Evolutionary conservation across 64 coral and sea anemone species (phyloP), one percentile per base, ranked within the genome.

Genomic region (Astreopora myriophthalma): DNA sequence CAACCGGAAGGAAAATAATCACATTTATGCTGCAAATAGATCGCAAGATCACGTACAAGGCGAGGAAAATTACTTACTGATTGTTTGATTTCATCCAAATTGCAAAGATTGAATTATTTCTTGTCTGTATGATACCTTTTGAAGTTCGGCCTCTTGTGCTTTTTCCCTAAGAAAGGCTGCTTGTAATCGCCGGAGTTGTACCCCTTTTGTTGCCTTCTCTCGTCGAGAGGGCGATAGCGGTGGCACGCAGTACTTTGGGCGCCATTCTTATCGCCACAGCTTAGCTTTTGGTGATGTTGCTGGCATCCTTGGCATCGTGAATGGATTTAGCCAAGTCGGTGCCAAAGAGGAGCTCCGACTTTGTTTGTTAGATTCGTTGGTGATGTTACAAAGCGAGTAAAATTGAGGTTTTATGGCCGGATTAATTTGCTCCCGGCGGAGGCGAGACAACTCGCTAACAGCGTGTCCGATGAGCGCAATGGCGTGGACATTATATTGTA

Each of bases 391-490:
- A 28, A 86, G 61, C 1, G 35, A 42, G 1, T 36, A 23, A 48
- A 68, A 71, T 69, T 86, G 37, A 34, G 34, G 36, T 66, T 86
- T 86, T 26, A 86, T 8, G 79, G 51, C 14, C 2, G 79, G 79
- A 20, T 83, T 62, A 13, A 83, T 83, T 16, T 48, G 27, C 39
- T 86, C 83, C 14, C 22, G 64, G 27, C 64, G 60, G 23, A 86
- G 46, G 51, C 24, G 24, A 17, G 79, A 30, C 17, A 83, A 31
- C 11, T 83, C 48, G 19, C 49, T 48, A 27, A 52, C 40, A 1
- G 76, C 76, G 20, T 80, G 40, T 28, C 76, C 44, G n/a, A 80
- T 40, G 5, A 85, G 80, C 6, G 63, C 83, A 86, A 86, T 86
- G 6, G 64, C 83, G 10, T 86, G 33, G 31, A 85, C 30, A 20